Evolutionary conservation across 2,113 vertebrate genomes (phyloP).

Genomic region (Sigmodon hispidus): DNA sequence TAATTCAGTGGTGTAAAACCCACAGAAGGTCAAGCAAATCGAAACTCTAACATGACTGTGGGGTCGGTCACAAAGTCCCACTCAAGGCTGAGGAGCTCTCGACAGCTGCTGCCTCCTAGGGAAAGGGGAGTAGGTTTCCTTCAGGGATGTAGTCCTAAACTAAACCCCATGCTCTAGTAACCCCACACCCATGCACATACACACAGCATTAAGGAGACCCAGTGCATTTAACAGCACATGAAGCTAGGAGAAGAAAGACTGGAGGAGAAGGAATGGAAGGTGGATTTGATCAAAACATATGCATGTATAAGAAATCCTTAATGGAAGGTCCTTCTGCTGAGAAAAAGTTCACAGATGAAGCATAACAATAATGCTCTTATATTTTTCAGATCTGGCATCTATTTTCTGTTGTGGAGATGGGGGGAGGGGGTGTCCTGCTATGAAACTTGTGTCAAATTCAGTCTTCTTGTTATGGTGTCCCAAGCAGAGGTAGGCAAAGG

Average conservation of each 20-base stretch:
- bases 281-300: neutral
- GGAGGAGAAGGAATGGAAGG: neutral
- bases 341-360: neutral
- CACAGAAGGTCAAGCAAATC: neutral
- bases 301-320: neutral
- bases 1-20: neutral
- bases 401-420: neutral
- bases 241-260: neutral
- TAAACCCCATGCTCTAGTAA: neutral
- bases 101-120: neutral
- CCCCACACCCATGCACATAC: neutral
- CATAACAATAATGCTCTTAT: neutral
- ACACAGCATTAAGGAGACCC: too few species aligned
- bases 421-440: neutral
- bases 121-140: neutral
- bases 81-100: neutral
- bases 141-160: neutral
- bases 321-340: neutral
- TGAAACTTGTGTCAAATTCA: neutral
- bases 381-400: neutral
- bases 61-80: neutral
- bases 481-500: neutral
- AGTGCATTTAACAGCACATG: neutral
- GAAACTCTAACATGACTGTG: neutral
- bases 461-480: neutral